Evolutionary conservation across 92 coral and sea anemone species (phyloP), one percentile per base, ranked within the genome.

Genomic region (Palythoa heliodiscus): DNA sequence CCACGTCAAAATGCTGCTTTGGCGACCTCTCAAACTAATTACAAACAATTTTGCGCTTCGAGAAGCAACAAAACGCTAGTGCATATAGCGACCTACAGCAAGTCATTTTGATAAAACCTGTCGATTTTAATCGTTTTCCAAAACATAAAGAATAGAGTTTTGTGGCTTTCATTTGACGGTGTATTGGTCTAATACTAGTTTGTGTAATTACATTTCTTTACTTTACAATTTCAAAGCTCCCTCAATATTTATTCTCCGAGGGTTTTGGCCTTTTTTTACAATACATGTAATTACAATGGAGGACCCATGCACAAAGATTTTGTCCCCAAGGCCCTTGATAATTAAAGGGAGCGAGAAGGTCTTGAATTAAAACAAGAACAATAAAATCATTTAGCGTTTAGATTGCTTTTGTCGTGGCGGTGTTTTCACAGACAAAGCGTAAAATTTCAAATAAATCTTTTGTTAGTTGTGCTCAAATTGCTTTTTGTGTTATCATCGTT

Each of bases 281-380:
- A 93, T 92, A 78, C 88, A 83, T 87, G 87, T 91, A 93, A 93
- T 93, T 92, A 93, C 88, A 89, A 90, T 83, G 74, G 72, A 16
- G 39, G 53, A 71, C 77, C 81, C 82, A 77, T 73, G 70, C 93
- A 91, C 91, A 93, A 92, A 86, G 90, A 87, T 86, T 77, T 87
- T 66, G 77, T 66, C 89, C 93, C 91, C 90, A 89, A 66, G 89
- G 63, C 70, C 69, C 64, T 69, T 61, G 89, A 86, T 89, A 93
- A 89, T 93, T 89, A 93, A 90, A 86, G 92, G 97, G 93, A 89
- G 95, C 95, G 77, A 87, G 88, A 81, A 54, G 87, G 83, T 87
- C 87, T 92, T 90, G 95, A 92, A 93, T 93, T 92, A 92, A 92
- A 92, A 74, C 93, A 57, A 72, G 93, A 76, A 93, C 98, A 93